Evolutionary conservation across 2,113 vertebrate genomes (phyloP).

Genomic region (Polypterus senegalus): DNA sequence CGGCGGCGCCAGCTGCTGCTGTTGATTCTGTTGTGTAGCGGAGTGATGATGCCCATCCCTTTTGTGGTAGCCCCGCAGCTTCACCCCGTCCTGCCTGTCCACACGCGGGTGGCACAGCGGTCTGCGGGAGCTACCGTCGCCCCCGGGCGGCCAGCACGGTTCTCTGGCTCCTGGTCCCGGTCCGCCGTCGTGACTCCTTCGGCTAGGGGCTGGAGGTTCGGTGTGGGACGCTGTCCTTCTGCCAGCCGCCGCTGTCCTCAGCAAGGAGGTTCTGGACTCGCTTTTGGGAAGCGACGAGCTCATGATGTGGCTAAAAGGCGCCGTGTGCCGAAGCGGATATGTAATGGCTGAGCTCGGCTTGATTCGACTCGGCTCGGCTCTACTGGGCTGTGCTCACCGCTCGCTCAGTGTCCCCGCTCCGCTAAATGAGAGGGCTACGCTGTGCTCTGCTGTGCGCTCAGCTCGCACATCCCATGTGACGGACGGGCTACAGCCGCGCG

Average conservation of each 20-base stretch:
- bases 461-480: too few species aligned
- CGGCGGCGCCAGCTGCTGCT: conserved; percentile 25
- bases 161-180: conserved; percentile 28
- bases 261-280: conserved; percentile 73
- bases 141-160: conserved; percentile 35
- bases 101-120: conserved; percentile 71
- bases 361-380: background rate
- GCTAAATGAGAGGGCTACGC: conserved; percentile 24
- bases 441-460: too few species aligned
- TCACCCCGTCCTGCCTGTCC: conserved; percentile 37
- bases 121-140: conserved; percentile 74
- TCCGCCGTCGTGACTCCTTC: conserved; percentile 28
- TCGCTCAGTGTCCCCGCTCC: conserved; percentile 27
- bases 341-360: conserved; percentile 21
- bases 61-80: conserved; percentile 25
- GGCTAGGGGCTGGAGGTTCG: conserved; percentile 9
- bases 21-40: conserved; percentile 21
- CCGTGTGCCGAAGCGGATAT: conserved; percentile 40
- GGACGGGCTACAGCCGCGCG: too few species aligned
- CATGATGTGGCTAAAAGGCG: conserved; percentile 53
- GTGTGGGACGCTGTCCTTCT: conserved; percentile 31
- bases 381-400: conserved; percentile 16
- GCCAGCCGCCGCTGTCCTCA: conserved; percentile 42
- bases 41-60: conserved; percentile 25
- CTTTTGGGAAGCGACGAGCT: conserved; percentile 73